phyloP scores from a whole-genome alignment of 2,797 vertebrate genomes.

The Remorina albescens region DNA sequence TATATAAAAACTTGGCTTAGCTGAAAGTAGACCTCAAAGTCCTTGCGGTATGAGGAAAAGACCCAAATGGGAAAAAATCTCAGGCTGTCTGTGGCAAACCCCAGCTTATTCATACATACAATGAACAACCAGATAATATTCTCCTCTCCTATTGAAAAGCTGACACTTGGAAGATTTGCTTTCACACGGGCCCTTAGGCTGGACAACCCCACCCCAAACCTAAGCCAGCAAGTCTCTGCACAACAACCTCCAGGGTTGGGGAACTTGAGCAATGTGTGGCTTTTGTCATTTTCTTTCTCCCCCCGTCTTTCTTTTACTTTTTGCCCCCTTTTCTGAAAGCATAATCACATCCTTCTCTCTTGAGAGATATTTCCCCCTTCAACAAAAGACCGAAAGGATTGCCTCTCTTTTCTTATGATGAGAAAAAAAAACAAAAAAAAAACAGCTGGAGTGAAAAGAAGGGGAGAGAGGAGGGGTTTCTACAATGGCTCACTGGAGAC shows the following conservation, averaged over 20 bases:
- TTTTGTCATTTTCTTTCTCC: slow-evolving; percentile 64
- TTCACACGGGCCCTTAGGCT: slow-evolving; percentile 79
- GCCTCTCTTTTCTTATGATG: slow-evolving; percentile 71
- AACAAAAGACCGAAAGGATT: slow-evolving; percentile 77
- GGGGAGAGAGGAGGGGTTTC: too few species aligned
- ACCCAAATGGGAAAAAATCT: slow-evolving; percentile 56
- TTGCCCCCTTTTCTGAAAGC: slow-evolving; percentile 67
- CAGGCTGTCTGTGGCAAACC: slow-evolving; percentile 76
- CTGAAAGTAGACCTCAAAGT: slow-evolving; percentile 56
- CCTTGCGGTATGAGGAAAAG: slow-evolving; percentile 49
- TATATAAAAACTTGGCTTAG: slow-evolving; percentile 5
- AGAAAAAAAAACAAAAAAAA: slow-evolving; percentile 25
- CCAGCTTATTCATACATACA: slow-evolving; percentile 71
- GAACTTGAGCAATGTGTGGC: slow-evolving; percentile 76
- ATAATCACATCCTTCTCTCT: slow-evolving; percentile 81
- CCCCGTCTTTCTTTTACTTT: slow-evolving; percentile 54
- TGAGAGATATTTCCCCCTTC: slow-evolving; percentile 73
- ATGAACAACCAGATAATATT: slow-evolving; percentile 77
- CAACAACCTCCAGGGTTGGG: slow-evolving; percentile 75
- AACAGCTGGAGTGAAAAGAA: slow-evolving; percentile 29
- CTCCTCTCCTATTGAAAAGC: slow-evolving; percentile 67
- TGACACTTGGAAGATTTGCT: slow-evolving; percentile 85
- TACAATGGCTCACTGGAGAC: slow-evolving; percentile 23
- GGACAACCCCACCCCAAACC: slow-evolving; percentile 77
- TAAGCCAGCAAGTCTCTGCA: slow-evolving; percentile 76